Evolutionary conservation across 2,113 vertebrate genomes (phyloP).

Genomic region (Picathartes gymnocephalus): DNA sequence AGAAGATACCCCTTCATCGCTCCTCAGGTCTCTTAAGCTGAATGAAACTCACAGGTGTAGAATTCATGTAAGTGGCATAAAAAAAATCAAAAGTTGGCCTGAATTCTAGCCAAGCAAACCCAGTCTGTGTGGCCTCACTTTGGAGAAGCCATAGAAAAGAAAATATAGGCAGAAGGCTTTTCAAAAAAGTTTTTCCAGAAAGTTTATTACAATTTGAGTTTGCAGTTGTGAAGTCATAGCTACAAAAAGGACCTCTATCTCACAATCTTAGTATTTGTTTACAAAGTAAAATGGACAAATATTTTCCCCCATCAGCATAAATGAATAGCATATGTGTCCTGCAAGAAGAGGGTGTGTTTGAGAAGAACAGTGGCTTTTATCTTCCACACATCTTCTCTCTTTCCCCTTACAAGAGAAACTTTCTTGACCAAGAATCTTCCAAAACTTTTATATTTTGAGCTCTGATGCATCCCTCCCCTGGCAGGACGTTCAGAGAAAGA

Average conservation of each 20-base stretch:
- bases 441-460: background rate
- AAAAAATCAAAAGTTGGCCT: background rate
- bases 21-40: background rate
- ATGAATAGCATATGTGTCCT: background rate
- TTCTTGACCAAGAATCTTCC: background rate
- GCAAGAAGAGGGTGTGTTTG: background rate
- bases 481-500: background rate
- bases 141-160: background rate
- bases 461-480: accelerated
- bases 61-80: background rate
- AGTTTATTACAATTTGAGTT: background rate
- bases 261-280: background rate
- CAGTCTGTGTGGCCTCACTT: background rate
- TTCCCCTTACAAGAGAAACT: background rate
- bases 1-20: background rate
- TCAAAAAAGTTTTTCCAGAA: background rate
- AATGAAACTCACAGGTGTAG: background rate
- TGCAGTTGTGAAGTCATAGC: background rate
- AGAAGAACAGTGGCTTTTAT: background rate
- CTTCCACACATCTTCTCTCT: background rate
- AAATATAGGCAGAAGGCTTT: background rate
- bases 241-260: background rate
- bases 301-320: background rate
- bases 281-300: background rate
- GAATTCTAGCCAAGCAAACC: background rate